Conservation (phyloP, 2,113 vertebrate genomes). For the Corydoras sp. region DNA sequence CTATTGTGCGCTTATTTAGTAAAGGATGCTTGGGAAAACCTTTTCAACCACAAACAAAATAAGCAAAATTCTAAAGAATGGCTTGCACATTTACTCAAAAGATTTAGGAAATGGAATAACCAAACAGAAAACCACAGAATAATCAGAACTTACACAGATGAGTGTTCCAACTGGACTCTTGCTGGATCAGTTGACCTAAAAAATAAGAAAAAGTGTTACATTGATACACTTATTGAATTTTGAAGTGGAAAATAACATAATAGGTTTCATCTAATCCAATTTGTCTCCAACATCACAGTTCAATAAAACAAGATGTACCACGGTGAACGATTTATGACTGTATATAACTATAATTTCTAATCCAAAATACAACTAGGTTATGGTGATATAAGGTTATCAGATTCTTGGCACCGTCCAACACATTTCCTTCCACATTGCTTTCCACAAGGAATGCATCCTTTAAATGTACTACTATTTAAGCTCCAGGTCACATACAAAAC, state of each 20-base stretch:
- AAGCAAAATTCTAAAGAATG: neutral
- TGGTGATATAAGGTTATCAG: neutral
- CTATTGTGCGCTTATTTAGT: no score
- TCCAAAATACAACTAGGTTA: no score
- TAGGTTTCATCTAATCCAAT: no score
- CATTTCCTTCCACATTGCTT: neutral
- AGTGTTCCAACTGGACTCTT: constrained; percentile 1
- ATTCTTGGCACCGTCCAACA: neutral
- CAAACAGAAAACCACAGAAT: no score
- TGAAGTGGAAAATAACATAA: no score
- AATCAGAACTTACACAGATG: constrained; percentile 20
- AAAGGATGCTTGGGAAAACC: no score
- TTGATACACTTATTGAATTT: neutral
- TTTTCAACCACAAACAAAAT: neutral
- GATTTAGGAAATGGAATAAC: neutral
- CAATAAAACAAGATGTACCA: no score
- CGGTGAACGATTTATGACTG: no score
- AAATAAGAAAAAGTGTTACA: neutral
- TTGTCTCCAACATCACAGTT: no score
- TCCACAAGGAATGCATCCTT: neutral
- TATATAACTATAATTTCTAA: no score
- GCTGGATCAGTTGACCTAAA: constrained; percentile 22
- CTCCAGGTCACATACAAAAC: constrained; percentile 9
- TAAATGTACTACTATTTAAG: constrained; percentile 6
- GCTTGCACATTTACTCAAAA: neutral